Conservation (phyloP, 2,113 vertebrate genomes). For the Halcyon senegalensis region DNA sequence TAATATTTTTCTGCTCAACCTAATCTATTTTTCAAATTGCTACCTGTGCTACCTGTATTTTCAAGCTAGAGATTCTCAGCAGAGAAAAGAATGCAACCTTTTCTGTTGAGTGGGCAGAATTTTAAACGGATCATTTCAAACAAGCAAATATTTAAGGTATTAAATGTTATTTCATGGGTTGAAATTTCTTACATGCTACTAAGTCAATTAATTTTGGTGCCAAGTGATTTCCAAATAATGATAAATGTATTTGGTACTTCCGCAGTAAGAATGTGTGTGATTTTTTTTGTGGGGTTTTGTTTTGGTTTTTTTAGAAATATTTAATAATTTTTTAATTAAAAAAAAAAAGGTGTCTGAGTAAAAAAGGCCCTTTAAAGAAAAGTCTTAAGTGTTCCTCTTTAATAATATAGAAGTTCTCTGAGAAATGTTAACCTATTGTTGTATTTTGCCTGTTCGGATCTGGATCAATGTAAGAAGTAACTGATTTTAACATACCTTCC, state of each 20-base stretch:
- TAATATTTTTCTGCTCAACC: background rate
- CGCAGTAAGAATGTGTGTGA: background rate
- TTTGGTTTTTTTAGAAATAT: background rate
- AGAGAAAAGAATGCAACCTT: background rate
- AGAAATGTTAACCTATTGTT: background rate
- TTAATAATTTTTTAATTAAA: background rate
- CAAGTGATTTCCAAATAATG: background rate
- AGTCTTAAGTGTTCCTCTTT: background rate
- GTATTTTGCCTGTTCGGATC: background rate
- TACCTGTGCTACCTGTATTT: background rate
- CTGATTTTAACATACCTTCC: background rate
- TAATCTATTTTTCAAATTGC: background rate
- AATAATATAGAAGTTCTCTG: background rate
- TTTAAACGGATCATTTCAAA: background rate
- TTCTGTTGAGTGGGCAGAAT: background rate
- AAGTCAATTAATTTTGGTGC: background rate
- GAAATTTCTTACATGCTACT: background rate
- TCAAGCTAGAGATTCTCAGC: background rate
- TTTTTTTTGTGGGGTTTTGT: background rate
- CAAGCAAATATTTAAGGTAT: background rate
- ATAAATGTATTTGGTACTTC: background rate
- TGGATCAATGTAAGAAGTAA: background rate
- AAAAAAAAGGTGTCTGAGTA: background rate
- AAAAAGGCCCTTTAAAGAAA: background rate
- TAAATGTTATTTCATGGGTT: background rate